Evolutionary conservation across 2,113 vertebrate genomes (phyloP).

Genomic region (Pedetes capensis): DNA sequence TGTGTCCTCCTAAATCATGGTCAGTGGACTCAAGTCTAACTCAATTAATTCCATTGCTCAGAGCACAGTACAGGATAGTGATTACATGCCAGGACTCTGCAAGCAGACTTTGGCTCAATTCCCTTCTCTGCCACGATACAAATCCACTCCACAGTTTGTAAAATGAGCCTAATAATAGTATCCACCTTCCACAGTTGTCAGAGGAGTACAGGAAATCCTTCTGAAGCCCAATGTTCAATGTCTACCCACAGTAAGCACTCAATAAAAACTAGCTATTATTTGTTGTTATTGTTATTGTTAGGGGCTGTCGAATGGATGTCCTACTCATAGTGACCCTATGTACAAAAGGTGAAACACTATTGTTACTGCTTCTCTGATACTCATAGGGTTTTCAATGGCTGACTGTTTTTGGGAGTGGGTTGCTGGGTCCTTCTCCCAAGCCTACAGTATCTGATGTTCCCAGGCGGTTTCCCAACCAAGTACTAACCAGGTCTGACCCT

Average conservation of each 20-base stretch:
- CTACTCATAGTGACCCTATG: too few relatives aligned
- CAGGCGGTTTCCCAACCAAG: too few relatives aligned
- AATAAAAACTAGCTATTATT: neutral
- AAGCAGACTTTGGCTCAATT: neutral
- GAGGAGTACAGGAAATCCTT: neutral
- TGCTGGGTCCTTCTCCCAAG: too few relatives aligned
- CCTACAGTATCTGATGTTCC: too few relatives aligned
- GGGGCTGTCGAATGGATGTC: too few relatives aligned
- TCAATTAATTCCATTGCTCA: neutral
- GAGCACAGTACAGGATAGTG: neutral
- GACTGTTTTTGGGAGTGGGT: too few relatives aligned
- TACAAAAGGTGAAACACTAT: too few relatives aligned
- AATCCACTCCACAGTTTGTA: neutral
- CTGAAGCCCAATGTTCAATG: neutral
- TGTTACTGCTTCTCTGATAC: too few relatives aligned
- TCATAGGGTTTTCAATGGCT: too few relatives aligned
- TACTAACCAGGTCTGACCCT: too few relatives aligned
- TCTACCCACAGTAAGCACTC: neutral
- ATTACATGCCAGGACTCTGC: neutral
- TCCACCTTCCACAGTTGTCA: neutral
- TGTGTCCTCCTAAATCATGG: neutral
- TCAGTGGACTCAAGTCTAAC: neutral
- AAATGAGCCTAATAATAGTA: neutral
- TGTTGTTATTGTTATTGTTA: too few relatives aligned
- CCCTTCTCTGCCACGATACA: neutral